A percentile compares a stretch with the other conserved stretches of the same genome.
These are phyloP conservation scores for Takifugu flavidus DNA, from an alignment of 2,113 vertebrate species.

Conservation along the genomic window DNA sequence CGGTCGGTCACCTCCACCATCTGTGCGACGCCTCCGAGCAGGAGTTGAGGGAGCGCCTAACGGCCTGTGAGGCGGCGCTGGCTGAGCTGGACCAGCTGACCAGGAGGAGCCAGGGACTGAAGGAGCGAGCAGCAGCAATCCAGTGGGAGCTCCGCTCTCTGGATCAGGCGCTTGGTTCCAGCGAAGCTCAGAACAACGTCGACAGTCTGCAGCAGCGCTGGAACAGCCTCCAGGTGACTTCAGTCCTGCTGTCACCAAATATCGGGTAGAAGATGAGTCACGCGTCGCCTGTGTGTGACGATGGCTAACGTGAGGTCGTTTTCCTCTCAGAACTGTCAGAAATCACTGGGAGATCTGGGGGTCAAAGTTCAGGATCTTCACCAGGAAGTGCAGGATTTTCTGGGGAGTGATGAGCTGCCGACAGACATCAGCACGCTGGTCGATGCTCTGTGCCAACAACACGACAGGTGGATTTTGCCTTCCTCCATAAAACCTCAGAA, in stretches of 20 bases:
- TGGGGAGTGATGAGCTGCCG: slow-evolving; percentile 46
- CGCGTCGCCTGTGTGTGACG: not conserved
- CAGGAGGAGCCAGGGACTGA: slow-evolving; percentile 36
- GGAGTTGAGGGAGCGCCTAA: slow-evolving; percentile 55
- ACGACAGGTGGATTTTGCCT: slow-evolving; percentile 61
- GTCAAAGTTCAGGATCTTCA: slow-evolving; percentile 58
- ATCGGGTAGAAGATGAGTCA: not conserved
- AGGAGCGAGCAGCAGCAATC: slow-evolving; percentile 52
- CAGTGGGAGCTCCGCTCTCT: slow-evolving; percentile 70
- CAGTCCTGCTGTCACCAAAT: not conserved
- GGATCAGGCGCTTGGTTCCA: slow-evolving; percentile 64
- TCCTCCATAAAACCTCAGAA: not conserved
- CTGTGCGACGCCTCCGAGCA: slow-evolving; percentile 58
- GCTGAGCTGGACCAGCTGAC: slow-evolving; percentile 48
- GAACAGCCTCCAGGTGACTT: slow-evolving; percentile 71
- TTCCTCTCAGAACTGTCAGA: slow-evolving; percentile 62
- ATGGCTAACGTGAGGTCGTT: not conserved
- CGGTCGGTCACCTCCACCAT: slow-evolving; percentile 65
- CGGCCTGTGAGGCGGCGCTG: slow-evolving; percentile 48
- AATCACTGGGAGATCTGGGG: slow-evolving; percentile 48
- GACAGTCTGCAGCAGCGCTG: slow-evolving; percentile 69
- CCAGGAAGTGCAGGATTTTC: slow-evolving; percentile 39
- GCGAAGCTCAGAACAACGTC: slow-evolving; percentile 50
- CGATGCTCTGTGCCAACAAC: slow-evolving; percentile 59
- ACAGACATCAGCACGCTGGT: slow-evolving; percentile 46